Evolutionary conservation across 2,888 invertebrate genomes (phyloP), one percentile per base, ranked within the genome.

Genomic region (Dryocosmus kuriphilus): DNA sequence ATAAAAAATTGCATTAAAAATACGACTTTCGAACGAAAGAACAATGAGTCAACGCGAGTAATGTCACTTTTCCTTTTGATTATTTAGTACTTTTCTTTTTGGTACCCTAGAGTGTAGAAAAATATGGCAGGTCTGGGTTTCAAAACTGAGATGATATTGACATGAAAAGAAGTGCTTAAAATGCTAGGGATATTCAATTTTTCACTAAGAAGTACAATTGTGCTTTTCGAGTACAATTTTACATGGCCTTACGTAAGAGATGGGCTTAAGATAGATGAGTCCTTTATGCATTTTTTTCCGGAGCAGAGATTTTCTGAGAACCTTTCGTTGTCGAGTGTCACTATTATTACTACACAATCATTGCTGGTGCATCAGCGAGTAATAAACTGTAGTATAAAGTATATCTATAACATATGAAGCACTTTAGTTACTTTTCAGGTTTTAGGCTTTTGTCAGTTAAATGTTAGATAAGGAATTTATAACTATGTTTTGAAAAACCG

Each of bases 391-490:
- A n/a, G n/a, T n/a, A 71, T 55, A 71, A 71, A 71, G 55, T 71
- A 74, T 46, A 77, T 65, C 35, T 81, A 71, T n/a, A n/a, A n/a
- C n/a, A n/a, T 71, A 71, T 71, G 79, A 86, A 86, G 83, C 86
- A 84, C 83, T 85, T 84, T 75, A 80, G 80, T 84, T 81, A 81
- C 81, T 79, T 83, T 82, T 83, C 81, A 82, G 81, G 84, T 82
- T 84, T 81, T 80, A 77, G 77, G 78, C 62, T 79, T 74, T 65
- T 73, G 76, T 83, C 80, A 77, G 84, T 87, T 85, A 84, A 78
- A 84, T 82, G 80, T 82, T 83, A 84, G 81, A 84, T 83, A 81
- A 83, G 63, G 81, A 77, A 79, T 81, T 77, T 81, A 74, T 63
- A 79, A 63, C 73, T 77, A 76, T 71, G 55, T 74, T 76, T 79